These are phyloP conservation scores for Pionites leucogaster DNA, from an alignment of 2,113 vertebrate species.

Conservation along the genomic window DNA sequence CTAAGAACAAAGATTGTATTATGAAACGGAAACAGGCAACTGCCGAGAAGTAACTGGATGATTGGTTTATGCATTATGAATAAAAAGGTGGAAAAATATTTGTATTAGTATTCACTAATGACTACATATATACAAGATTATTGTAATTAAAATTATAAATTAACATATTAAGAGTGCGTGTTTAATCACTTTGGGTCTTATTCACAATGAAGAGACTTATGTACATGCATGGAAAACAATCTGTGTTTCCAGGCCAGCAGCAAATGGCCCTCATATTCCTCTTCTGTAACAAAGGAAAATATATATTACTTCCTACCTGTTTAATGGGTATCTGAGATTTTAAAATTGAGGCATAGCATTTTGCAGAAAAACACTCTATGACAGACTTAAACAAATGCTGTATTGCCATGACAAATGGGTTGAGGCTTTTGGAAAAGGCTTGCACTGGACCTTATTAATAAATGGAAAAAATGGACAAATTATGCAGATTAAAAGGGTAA, in stretches of 20 bases:
- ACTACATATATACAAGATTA: conserved; percentile 82
- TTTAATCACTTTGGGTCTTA: conserved; percentile 81
- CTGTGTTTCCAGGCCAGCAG: conserved; percentile 58
- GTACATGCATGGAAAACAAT: conserved; percentile 76
- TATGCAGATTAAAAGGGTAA: conserved; percentile 44
- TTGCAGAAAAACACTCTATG: conserved; percentile 38
- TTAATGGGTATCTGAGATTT: conserved; percentile 36
- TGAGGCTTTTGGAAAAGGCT: conserved; percentile 12
- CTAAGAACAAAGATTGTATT: conserved; percentile 83
- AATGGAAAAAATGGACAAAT: conserved; percentile 47
- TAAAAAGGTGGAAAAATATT: conserved; percentile 85
- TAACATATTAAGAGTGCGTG: conserved; percentile 83
- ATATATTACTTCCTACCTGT: conserved; percentile 48
- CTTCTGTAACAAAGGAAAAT: conserved; percentile 46
- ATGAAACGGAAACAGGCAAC: conserved; percentile 77
- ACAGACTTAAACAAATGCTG: conserved; percentile 31
- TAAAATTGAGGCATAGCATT: conserved; percentile 29
- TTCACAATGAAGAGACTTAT: conserved; percentile 71
- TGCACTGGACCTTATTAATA: neutral
- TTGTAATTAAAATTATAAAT: conserved; percentile 86
- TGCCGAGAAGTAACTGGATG: conserved; percentile 77
- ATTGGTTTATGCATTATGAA: conserved; percentile 84
- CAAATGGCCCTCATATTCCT: conserved; percentile 48
- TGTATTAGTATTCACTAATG: conserved; percentile 84
- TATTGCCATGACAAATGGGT: neutral